phyloP scores from a whole-genome alignment of 2,888 invertebrate genomes.

The Yponomeuta plumbellus region DNA sequence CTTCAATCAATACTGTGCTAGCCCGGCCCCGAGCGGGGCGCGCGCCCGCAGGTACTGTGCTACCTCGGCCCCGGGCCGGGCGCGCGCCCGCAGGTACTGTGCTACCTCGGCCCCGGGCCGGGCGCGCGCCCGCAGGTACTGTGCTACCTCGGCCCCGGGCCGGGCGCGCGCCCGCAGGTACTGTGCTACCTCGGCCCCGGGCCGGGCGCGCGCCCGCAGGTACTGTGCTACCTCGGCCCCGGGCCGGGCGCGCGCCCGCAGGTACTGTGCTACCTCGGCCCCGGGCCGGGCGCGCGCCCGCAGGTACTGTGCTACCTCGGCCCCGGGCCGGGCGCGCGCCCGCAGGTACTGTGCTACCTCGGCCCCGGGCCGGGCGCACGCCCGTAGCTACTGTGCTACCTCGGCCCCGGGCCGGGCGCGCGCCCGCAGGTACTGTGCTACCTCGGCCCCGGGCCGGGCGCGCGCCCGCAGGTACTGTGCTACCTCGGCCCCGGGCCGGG shows the following conservation, averaged over 20 bases:
- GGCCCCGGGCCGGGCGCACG: conserved; percentile 35
- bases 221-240: conserved; percentile 47
- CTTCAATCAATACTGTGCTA: too few species aligned
- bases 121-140: conserved; percentile 21
- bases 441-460: too few species aligned
- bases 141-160: too few species aligned
- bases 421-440: too few species aligned
- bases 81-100: conserved; percentile 61
- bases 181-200: conserved; percentile 27
- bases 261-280: too few species aligned
- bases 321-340: conserved; percentile 43
- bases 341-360: conserved; percentile 53
- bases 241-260: conserved; percentile 29
- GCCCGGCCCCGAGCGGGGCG: conserved; percentile 37
- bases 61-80: conserved; percentile 25
- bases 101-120: conserved; percentile 44
- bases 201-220: conserved; percentile 55
- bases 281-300: conserved; percentile 60
- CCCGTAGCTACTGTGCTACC: too few species aligned
- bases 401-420: conserved; percentile 37
- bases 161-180: conserved; percentile 45
- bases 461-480: conserved; percentile 36
- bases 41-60: too few species aligned
- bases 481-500: conserved; percentile 23
- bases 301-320: conserved; percentile 36